Conservation (phyloP, 2,888 invertebrate species). For the Troides helena region DNA sequence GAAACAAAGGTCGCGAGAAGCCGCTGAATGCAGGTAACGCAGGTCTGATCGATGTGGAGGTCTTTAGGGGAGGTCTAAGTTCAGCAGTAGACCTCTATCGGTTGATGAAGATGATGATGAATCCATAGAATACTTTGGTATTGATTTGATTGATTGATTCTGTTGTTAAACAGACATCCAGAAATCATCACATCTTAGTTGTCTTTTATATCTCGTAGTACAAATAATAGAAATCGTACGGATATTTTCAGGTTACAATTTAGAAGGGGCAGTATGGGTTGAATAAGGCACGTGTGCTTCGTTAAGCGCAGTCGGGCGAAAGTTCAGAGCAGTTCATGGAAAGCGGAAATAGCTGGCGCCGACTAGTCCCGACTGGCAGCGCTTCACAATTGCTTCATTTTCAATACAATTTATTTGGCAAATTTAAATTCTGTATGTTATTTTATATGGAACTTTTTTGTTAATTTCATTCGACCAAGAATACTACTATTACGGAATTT, state of each 20-base stretch:
- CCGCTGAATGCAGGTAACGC: too few relatives aligned
- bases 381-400: constrained; percentile 1
- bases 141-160: too few relatives aligned
- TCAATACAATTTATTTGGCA: constrained; percentile 1
- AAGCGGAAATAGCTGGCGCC: constrained; percentile 13
- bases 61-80: too few relatives aligned
- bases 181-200: too few relatives aligned
- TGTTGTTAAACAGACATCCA: too few relatives aligned
- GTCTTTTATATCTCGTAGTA: background rate
- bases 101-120: too few relatives aligned
- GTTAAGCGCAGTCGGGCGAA: constrained; percentile 15
- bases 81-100: too few relatives aligned
- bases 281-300: constrained; percentile 18
- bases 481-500: background rate
- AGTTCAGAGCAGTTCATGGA: constrained; percentile 5
- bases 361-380: background rate
- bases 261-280: constrained; percentile 2
- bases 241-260: constrained; percentile 3
- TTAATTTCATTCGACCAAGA: background rate
- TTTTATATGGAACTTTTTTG: background rate
- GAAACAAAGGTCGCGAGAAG: too few relatives aligned
- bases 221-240: background rate
- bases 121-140: too few relatives aligned
- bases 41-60: too few relatives aligned
- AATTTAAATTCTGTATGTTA: background rate